A percentile compares a stretch with the other conserved stretches of the same genome.
phyloP scores from a whole-genome alignment of 2,113 vertebrate species.

The Corythornis madagascariensis region DNA sequence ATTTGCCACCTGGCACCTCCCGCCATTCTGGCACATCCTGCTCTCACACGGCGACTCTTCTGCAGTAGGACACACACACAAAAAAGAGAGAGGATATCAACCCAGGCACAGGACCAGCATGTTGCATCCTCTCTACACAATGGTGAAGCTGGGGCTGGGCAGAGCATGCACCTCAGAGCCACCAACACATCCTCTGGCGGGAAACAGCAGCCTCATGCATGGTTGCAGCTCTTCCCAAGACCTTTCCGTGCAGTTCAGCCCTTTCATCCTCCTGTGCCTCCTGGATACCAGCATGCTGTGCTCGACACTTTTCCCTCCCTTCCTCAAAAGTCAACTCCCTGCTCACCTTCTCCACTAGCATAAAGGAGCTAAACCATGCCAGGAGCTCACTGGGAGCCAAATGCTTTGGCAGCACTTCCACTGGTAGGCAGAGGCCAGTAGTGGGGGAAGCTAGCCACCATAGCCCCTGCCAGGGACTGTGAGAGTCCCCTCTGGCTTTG shows the following conservation, averaged over 20 bases:
- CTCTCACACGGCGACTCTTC: conserved; percentile 69
- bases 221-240: background rate
- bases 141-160: background rate
- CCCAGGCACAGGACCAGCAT: fast-evolving
- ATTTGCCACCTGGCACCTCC: conserved; percentile 61
- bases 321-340: background rate
- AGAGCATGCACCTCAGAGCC: background rate
- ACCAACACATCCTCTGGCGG: background rate
- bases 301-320: background rate
- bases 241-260: background rate
- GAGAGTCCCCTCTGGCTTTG: background rate
- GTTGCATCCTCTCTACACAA: fast-evolving
- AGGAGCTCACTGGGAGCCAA: background rate
- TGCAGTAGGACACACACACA: background rate
- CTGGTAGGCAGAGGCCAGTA: background rate
- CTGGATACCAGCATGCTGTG: background rate
- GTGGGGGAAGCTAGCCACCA: background rate
- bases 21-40: conserved; percentile 71
- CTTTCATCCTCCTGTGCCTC: background rate
- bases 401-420: background rate
- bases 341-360: background rate
- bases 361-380: background rate
- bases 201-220: fast-evolving
- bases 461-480: background rate
- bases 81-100: background rate